Conservation (phyloP, 2,797 vertebrate species). For the Malacoctenus gilli region DNA sequence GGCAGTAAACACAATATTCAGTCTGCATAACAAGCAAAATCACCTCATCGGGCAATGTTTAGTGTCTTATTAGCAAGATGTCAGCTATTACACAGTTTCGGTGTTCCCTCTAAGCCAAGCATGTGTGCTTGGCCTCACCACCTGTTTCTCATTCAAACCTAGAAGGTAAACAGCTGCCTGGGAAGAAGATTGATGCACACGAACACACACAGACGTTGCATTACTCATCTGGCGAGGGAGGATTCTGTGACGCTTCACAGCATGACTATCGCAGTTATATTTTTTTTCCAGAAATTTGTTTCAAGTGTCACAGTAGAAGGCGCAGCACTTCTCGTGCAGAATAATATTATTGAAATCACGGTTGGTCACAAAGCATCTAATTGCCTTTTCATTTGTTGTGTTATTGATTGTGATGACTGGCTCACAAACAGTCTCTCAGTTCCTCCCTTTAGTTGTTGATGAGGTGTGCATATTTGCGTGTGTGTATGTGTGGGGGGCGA, state of each 20-base stretch:
- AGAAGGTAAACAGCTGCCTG: constrained; percentile 66
- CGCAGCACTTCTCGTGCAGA: background rate
- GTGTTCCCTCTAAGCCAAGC: constrained; percentile 37
- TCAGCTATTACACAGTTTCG: constrained; percentile 51
- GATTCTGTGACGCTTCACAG: constrained; percentile 19
- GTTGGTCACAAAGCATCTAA: constrained; percentile 39
- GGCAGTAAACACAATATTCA: constrained; percentile 33
- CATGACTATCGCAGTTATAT: constrained; percentile 18
- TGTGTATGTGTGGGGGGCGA: background rate
- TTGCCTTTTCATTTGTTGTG: constrained; percentile 42
- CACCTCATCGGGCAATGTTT: constrained; percentile 39
- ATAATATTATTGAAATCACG: constrained; percentile 33
- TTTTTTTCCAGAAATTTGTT: constrained; percentile 39
- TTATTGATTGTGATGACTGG: constrained; percentile 44
- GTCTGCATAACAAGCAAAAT: constrained; percentile 32
- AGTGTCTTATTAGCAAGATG: constrained; percentile 56
- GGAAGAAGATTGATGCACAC: constrained; percentile 41
- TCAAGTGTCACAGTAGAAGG: constrained; percentile 30
- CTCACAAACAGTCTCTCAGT: constrained; percentile 17
- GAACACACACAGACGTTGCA: constrained; percentile 3
- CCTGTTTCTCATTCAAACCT: constrained; percentile 73
- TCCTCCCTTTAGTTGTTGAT: constrained; percentile 27
- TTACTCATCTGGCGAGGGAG: constrained; percentile 23
- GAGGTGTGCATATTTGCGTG: background rate
- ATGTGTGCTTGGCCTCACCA: constrained; percentile 48